Evolutionary conservation across 2,113 vertebrate genomes (phyloP), one percentile per base, ranked within the genome.

Genomic region (Catharus fuscescens): DNA sequence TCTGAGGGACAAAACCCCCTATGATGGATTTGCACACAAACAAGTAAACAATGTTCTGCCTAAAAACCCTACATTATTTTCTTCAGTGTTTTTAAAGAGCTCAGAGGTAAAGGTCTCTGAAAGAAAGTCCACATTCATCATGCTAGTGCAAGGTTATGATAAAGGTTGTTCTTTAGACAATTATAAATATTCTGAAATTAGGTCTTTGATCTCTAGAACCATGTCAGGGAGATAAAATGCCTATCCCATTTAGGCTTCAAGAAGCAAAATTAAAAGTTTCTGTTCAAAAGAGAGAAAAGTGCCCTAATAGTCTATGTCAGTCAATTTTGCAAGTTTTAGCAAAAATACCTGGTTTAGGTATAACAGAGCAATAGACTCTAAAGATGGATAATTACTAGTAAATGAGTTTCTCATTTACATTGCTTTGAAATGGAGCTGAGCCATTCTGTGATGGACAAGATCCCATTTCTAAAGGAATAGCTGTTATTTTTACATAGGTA

Each of bases 401-500:
- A 56, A 85, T 64, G 19, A 80, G 26, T 77, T 32, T 88, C 17
- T 76, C 28, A 19, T 74, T 88, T 88, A 31, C 20, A 2, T 59
- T 32, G 26, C 34, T 95, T 92, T 80, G 56, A 83, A 94, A 80
- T 25, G 42, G 54, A 52, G 4, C 26, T 61, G 54, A 86, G 20
- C 52, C 14, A 3, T 73, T 83, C 40, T 76, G 48, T 79, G 78
- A 31, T 62, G 59, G 64, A 54, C 26, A 53, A 60, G 64, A n/a
- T 88, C 14, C 31, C 80, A 28, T 66, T 95, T 92, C 78, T 91
- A 76, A 72, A 57, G 32, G 21, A 16, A 57, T 56, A 50, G 53
- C 29, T 85, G 70, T 44, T 94, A 59, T 77, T 92, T 95, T 89
- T 65, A 26, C 26, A 8, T 36, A 70, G 72, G 32, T 2, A 8